phyloP scores from a whole-genome alignment of 2,888 invertebrate genomes.

The Sisyra nigra region DNA sequence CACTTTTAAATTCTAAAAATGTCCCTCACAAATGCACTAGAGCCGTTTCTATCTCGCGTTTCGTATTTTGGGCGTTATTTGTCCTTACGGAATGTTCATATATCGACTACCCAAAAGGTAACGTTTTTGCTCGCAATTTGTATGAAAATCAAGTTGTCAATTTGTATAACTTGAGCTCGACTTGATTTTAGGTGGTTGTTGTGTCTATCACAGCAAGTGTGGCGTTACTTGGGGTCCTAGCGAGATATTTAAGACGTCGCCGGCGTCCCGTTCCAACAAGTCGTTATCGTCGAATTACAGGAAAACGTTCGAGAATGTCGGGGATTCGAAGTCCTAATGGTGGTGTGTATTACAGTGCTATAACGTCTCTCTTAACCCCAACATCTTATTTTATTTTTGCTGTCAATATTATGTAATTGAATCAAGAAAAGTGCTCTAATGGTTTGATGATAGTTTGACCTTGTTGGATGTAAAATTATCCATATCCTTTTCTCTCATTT shows the following conservation, averaged over 20 bases:
- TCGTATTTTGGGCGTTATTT: no score
- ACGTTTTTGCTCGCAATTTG: neutral
- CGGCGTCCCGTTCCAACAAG: slow-evolving; percentile 43
- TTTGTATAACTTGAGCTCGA: slow-evolving; percentile 8
- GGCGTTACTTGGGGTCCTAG: slow-evolving; percentile 65
- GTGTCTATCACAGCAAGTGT: slow-evolving; percentile 64
- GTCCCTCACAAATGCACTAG: no score
- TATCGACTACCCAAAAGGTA: slow-evolving; percentile 58
- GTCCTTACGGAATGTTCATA: slow-evolving; percentile 29
- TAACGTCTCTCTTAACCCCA: no score
- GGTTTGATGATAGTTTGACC: no score
- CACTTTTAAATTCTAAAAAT: no score
- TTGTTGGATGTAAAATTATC: no score
- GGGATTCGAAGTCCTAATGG: slow-evolving; percentile 55
- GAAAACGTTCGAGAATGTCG: slow-evolving; percentile 40
- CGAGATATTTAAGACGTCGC: slow-evolving; percentile 59
- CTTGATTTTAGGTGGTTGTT: slow-evolving; percentile 41
- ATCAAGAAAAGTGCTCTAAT: no score
- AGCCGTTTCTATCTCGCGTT: no score
- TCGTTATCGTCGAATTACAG: slow-evolving; percentile 36
- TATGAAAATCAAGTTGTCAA: neutral
- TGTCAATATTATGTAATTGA: no score
- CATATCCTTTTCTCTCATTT: no score
- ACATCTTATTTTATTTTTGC: no score
- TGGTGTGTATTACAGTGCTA: slow-evolving; percentile 15